Evolutionary conservation across 2,888 invertebrate species (phyloP), one percentile per base, ranked within the genome.

Genomic region (Andricus curvator): DNA sequence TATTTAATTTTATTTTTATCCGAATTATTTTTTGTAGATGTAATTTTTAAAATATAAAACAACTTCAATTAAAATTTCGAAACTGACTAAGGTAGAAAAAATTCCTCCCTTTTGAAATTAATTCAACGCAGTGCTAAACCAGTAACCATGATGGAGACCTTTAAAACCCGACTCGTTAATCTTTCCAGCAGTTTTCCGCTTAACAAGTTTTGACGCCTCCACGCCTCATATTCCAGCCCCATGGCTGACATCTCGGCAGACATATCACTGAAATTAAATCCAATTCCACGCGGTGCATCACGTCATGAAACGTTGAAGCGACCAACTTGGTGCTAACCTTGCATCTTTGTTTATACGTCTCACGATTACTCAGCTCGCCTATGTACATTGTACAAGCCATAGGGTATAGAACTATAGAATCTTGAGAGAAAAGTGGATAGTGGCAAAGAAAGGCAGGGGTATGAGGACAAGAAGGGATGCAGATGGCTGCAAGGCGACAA

Each of bases 251-350:
- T 74, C 70, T 37, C 33, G n/a, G 51, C 70, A 56, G 51, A 74
- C 51, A 51, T 74, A 74, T 74, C 51, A 51, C 70, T 74, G 70
- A 74, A 74, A 74, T 74, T 74, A 74, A 74, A 74, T 74, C 70
- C 70, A 74, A 74, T 74, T 74, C 70, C 70, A 74, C 11, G 6
- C 29, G 70, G 51, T 56, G 70, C 70, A 74, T 74, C 56, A 56
- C 33, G 33, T 51, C 33, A 56, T 33, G 70, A 74, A 74, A 29
- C 56, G 70, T 56, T 74, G 70, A 74, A 48, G 33, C 33, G 51
- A 74, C 29, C 70, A 74, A 74, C 13, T 74, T 56, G 70, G 33
- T 51, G 29, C 51, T 74, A 74, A 74, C 70, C 56, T 56, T 74
- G 51, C 56, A 74, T 56, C 48, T 56, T 56, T 74, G 70, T 74